These are phyloP conservation scores for Remorina albescens DNA, from an alignment of 2,797 vertebrate species.

Conservation along the genomic window DNA sequence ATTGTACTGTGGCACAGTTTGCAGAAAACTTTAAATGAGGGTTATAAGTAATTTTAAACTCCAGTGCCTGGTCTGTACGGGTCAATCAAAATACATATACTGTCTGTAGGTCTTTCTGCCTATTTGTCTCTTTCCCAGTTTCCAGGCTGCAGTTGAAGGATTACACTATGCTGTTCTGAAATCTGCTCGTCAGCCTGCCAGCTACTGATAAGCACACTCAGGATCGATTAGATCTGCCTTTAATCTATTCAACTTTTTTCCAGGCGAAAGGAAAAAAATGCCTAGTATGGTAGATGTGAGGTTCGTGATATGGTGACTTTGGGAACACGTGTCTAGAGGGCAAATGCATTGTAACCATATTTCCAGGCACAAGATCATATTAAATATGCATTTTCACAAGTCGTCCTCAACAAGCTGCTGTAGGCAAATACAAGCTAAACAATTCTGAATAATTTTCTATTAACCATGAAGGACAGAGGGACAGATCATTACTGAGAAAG, in stretches of 20 bases:
- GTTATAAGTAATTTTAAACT: neutral
- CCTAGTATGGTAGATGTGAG: constrained; percentile 66
- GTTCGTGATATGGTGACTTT: constrained; percentile 69
- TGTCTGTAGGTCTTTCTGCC: constrained; percentile 12
- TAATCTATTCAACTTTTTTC: constrained; percentile 78
- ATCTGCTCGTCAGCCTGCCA: constrained; percentile 75
- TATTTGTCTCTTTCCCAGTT: constrained; percentile 58
- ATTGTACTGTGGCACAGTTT: neutral
- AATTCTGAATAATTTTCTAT: constrained; percentile 41
- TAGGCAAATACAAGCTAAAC: constrained; percentile 58
- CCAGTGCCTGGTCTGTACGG: no score
- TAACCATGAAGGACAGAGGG: constrained; percentile 46
- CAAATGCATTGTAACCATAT: constrained; percentile 55
- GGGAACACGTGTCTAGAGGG: constrained; percentile 64
- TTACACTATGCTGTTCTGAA: constrained; percentile 61
- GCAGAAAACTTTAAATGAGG: no score
- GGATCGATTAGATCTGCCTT: constrained; percentile 78
- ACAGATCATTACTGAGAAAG: constrained; percentile 31
- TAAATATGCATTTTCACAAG: constrained; percentile 64
- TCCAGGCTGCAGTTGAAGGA: constrained; percentile 59
- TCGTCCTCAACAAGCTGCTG: constrained; percentile 60
- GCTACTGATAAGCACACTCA: constrained; percentile 71
- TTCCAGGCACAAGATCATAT: constrained; percentile 53
- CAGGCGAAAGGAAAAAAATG: constrained; percentile 55
- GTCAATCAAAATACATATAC: constrained; percentile 1